Conservation (phyloP, 2,797 vertebrate species). For the Ataeniobius toweri region DNA sequence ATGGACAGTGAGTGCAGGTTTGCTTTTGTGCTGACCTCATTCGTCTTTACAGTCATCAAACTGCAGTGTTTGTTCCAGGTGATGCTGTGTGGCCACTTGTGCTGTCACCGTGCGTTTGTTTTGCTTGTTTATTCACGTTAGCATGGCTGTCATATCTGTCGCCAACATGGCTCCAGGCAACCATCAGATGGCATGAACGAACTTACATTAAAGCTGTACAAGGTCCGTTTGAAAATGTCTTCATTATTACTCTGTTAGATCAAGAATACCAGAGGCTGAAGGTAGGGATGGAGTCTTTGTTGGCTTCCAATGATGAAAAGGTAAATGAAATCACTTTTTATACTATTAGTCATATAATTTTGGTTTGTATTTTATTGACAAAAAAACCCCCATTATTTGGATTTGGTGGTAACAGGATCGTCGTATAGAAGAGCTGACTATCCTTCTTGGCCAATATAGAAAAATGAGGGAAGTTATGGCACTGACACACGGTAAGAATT, state of each 20-base stretch:
- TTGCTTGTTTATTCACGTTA: conserved; percentile 54
- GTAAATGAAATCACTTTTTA: conserved; percentile 65
- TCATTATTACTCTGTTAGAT: conserved; percentile 76
- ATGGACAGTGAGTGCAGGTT: not conserved
- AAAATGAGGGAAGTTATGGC: conserved; percentile 84
- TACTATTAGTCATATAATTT: not conserved
- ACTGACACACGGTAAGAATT: conserved; percentile 69
- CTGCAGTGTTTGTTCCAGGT: conserved; percentile 45
- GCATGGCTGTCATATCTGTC: conserved; percentile 56
- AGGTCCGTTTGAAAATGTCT: conserved; percentile 2
- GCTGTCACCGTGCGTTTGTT: conserved; percentile 57
- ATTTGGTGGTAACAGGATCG: conserved; percentile 80
- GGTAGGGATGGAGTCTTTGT: conserved; percentile 91
- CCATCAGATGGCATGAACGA: conserved; percentile 34
- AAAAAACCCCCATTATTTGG: not conserved
- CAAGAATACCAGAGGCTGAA: conserved; percentile 94
- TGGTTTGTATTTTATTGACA: not conserved
- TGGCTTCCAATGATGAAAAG: conserved; percentile 94
- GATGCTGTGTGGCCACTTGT: conserved; percentile 16
- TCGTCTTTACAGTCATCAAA: conserved; percentile 1
- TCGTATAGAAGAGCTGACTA: conserved; percentile 91
- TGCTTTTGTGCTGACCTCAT: conserved; percentile 7
- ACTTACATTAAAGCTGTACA: not conserved
- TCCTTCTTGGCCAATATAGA: conserved; percentile 87
- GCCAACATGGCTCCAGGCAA: conserved; percentile 11